Percentiles rank a stretch among this genome's conserved stretches.
Evolutionary conservation across 2,113 vertebrate genomes (phyloP).

Genomic region (Panthera uncia): DNA sequence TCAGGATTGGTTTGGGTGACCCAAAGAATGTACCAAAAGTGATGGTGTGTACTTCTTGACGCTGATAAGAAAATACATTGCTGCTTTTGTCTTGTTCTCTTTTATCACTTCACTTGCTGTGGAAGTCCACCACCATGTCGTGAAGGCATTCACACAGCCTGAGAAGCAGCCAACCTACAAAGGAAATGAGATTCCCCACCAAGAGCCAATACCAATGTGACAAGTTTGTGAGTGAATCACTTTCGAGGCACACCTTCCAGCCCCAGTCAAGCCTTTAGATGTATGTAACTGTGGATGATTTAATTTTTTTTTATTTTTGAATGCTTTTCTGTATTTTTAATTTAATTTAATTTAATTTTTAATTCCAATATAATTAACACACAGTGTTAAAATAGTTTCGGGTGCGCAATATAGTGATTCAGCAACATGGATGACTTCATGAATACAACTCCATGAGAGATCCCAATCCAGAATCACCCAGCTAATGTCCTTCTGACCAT

Average conservation of each 20-base stretch:
- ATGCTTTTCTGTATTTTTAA: not conserved
- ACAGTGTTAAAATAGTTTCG: not conserved
- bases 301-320: not conserved
- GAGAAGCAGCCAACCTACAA: not conserved
- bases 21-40: not conserved
- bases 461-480: not conserved
- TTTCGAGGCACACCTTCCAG: not conserved
- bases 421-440: not conserved
- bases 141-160: not conserved
- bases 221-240: not conserved
- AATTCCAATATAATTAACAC: not conserved
- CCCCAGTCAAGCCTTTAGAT: not conserved
- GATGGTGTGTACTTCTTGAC: not conserved
- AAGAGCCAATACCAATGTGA: not conserved
- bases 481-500: not conserved
- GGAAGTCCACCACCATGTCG: not conserved
- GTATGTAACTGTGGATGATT: not conserved
- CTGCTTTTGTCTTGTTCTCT: not conserved
- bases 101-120: not conserved
- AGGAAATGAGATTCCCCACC: not conserved
- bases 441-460: not conserved
- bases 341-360: not conserved
- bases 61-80: not conserved
- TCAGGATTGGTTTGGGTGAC: not conserved
- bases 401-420: not conserved